These are phyloP conservation scores for Orientallactaga bullata DNA, from an alignment of 2,113 vertebrate genomes.

Conservation along the genomic window DNA sequence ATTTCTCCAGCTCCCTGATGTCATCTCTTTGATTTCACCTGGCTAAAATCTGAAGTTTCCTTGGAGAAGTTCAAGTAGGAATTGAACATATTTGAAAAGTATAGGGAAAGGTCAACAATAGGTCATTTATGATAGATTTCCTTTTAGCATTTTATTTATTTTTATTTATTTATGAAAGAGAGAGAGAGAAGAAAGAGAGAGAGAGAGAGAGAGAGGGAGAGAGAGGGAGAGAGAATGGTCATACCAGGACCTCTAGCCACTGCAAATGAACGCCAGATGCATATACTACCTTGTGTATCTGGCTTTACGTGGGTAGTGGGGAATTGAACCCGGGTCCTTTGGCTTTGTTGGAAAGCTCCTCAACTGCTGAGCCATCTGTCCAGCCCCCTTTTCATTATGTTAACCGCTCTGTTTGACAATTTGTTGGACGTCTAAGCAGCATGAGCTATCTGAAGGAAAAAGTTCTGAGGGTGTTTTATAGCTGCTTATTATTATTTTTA, in stretches of 20 bases:
- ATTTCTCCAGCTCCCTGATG: too few relatives aligned
- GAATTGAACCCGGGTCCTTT: too few relatives aligned
- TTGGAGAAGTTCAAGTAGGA: background rate
- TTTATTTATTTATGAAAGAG: background rate
- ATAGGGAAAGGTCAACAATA: background rate
- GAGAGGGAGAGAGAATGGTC: too few relatives aligned
- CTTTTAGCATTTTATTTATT: background rate
- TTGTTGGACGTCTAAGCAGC: background rate
- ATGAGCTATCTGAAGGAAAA: background rate
- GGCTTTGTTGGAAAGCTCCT: too few relatives aligned
- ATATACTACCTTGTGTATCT: too few relatives aligned
- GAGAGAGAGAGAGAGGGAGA: too few relatives aligned
- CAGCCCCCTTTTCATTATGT: too few relatives aligned
- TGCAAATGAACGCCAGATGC: too few relatives aligned
- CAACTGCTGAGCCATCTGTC: too few relatives aligned
- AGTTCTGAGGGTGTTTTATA: conserved; percentile 34
- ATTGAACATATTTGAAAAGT: background rate
- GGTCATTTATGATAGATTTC: conserved; percentile 8
- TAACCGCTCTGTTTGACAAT: background rate
- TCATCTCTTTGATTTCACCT: background rate
- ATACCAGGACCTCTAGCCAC: too few relatives aligned
- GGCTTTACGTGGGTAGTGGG: too few relatives aligned
- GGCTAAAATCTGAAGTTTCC: conserved; percentile 17
- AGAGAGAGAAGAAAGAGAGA: too few relatives aligned
- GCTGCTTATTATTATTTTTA: background rate